phyloP scores from a whole-genome alignment of 2,888 invertebrate genomes.

The Heliconius hortense region DNA sequence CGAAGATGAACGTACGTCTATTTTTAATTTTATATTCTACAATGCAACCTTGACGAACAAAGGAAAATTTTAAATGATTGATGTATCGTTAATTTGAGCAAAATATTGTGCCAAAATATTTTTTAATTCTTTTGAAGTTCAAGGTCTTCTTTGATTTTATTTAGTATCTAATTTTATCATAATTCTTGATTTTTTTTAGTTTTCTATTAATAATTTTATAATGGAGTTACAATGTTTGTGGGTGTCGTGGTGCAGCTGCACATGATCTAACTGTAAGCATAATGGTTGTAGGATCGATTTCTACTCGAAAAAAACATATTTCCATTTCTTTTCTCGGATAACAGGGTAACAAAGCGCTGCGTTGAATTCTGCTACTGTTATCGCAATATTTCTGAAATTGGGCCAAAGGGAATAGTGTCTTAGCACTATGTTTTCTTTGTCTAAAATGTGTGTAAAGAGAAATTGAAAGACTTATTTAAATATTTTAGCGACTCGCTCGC shows the following conservation, averaged over 20 bases:
- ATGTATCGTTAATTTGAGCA: constrained; percentile 11
- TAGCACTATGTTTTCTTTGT: no score
- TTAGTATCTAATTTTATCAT: neutral
- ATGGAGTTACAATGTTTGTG: neutral
- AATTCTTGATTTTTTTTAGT: neutral
- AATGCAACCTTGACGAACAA: constrained; percentile 23
- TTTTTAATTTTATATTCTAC: neutral
- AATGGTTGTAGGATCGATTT: neutral
- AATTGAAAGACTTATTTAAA: no score
- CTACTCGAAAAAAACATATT: no score
- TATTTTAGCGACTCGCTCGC: no score
- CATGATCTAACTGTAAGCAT: neutral
- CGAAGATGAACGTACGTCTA: neutral
- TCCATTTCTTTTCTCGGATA: no score
- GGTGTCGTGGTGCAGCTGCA: neutral
- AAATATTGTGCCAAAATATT: constrained; percentile 20
- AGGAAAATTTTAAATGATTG: constrained; percentile 30
- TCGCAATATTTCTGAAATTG: no score
- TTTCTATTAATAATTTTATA: neutral
- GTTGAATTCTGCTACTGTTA: no score
- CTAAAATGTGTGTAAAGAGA: no score
- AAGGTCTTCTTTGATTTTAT: constrained; percentile 13
- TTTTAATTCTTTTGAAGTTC: constrained; percentile 26
- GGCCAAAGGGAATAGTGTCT: no score
- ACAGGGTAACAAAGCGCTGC: neutral